A percentile compares a stretch with the other conserved stretches of the same genome.
These are phyloP conservation scores for Bradypodion pumilum DNA, from an alignment of 2,797 vertebrate species.

Conservation along the genomic window DNA sequence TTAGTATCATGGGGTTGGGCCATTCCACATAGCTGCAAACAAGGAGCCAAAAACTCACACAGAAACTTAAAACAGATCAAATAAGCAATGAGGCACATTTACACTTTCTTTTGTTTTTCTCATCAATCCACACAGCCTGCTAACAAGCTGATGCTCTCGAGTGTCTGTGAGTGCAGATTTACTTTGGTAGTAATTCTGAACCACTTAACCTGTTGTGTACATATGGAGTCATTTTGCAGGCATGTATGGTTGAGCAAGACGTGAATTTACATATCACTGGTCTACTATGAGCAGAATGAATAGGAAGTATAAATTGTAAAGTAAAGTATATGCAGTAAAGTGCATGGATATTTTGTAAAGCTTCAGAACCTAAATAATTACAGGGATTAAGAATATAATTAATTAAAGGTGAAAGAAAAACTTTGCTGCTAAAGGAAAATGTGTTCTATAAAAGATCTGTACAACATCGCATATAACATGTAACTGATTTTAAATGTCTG, in stretches of 20 bases:
- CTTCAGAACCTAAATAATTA: background rate
- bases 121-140: too few species aligned
- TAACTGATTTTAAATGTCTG: constrained; percentile 22
- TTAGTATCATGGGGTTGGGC: too few species aligned
- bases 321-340: background rate
- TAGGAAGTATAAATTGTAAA: too few species aligned
- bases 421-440: background rate
- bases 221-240: background rate
- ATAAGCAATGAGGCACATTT: too few species aligned
- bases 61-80: too few species aligned
- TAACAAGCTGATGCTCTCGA: too few species aligned
- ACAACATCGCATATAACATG: background rate
- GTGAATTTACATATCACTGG: background rate
- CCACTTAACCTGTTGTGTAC: background rate
- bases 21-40: too few species aligned
- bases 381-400: constrained; percentile 18
- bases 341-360: background rate
- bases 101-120: too few species aligned
- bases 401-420: background rate
- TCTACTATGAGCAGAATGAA: background rate
- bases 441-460: background rate
- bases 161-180: too few species aligned
- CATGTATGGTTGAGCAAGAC: background rate
- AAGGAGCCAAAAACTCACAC: too few species aligned
- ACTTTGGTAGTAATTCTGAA: background rate